phyloP scores from a whole-genome alignment of 2,888 invertebrate genomes.

The Drosophila anomelani region DNA sequence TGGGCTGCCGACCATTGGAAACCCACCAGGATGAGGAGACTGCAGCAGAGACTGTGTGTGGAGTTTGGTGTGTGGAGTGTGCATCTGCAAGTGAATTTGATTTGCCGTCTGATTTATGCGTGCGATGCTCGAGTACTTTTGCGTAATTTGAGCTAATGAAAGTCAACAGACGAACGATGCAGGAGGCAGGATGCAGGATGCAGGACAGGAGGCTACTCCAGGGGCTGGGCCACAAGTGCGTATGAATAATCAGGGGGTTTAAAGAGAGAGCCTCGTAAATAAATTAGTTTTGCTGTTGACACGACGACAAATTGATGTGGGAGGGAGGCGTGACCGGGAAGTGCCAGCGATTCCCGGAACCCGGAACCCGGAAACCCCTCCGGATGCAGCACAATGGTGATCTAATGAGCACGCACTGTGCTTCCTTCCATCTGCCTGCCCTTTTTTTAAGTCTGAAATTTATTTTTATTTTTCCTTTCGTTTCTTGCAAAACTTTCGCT shows the following conservation, averaged over 20 bases:
- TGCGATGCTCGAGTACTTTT: constrained; percentile 59
- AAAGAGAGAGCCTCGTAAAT: constrained; percentile 60
- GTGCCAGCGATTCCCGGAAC: constrained; percentile 28
- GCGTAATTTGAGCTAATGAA: constrained; percentile 71
- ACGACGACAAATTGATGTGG: constrained; percentile 53
- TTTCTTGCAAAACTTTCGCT: constrained; percentile 50
- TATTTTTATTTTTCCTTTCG: constrained; percentile 19
- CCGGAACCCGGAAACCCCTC: constrained; percentile 31
- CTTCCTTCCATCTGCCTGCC: constrained; percentile 2
- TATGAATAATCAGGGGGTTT: constrained; percentile 66
- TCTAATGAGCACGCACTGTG: constrained; percentile 59
- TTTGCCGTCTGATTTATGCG: constrained; percentile 65
- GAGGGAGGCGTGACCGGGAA: constrained; percentile 16
- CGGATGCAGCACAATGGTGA: constrained; percentile 54
- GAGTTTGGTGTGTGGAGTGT: constrained; percentile 16
- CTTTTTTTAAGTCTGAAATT: constrained; percentile 11
- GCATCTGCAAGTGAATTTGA: constrained; percentile 65
- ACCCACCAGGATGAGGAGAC: constrained; percentile 3
- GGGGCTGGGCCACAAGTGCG: constrained; percentile 34
- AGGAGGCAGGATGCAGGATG: neutral
- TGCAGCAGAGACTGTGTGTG: constrained; percentile 4
- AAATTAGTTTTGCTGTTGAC: constrained; percentile 73
- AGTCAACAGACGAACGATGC: constrained; percentile 53
- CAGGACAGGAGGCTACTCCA: constrained; percentile 12
- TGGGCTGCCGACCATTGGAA: constrained; percentile 23